A percentile compares a stretch with the other conserved stretches of the same genome.
Conservation (phyloP, 1,140 invertebrate species). For the Drosophila serrata region DNA sequence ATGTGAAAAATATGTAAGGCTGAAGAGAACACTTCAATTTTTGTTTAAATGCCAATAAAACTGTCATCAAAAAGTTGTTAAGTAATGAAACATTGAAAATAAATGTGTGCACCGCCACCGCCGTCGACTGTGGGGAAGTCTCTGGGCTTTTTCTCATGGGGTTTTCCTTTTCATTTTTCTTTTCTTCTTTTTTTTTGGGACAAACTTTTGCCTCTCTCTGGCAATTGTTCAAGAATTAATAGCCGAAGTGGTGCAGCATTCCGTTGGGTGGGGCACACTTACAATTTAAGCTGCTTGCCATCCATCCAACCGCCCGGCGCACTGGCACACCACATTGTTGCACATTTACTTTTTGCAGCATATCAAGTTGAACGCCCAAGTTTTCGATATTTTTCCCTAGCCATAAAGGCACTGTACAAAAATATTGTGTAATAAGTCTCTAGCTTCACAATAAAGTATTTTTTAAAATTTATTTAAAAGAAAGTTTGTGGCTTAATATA, state of each 20-base stretch:
- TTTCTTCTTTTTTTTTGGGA: slow-evolving; percentile 17
- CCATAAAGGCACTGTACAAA: slow-evolving; percentile 3
- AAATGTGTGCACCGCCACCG: slow-evolving; percentile 51
- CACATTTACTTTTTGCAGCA: slow-evolving; percentile 74
- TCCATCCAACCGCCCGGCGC: slow-evolving; percentile 6
- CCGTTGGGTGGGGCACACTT: slow-evolving; percentile 46
- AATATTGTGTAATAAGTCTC: background rate
- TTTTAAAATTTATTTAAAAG: background rate
- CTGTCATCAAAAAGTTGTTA: slow-evolving; percentile 83
- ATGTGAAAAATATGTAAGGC: slow-evolving; percentile 42
- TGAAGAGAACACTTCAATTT: slow-evolving; percentile 49
- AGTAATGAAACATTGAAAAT: slow-evolving; percentile 80
- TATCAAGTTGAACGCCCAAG: slow-evolving; percentile 44
- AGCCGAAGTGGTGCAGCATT: slow-evolving; percentile 52
- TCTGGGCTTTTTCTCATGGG: slow-evolving; percentile 4
- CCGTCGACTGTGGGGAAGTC: slow-evolving; percentile 21
- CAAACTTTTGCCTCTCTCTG: slow-evolving; percentile 69
- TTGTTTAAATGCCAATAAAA: slow-evolving; percentile 77
- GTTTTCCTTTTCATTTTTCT: background rate
- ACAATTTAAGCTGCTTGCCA: slow-evolving; percentile 51
- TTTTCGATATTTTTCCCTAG: slow-evolving; percentile 36
- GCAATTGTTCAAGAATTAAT: slow-evolving; percentile 62
- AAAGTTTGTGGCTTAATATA: background rate
- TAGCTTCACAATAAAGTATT: background rate
- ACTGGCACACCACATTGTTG: slow-evolving; percentile 57